Evolutionary conservation across 2,113 vertebrate species (phyloP), one percentile per base, ranked within the genome.

Genomic region (Glaucidium brasilianum): DNA sequence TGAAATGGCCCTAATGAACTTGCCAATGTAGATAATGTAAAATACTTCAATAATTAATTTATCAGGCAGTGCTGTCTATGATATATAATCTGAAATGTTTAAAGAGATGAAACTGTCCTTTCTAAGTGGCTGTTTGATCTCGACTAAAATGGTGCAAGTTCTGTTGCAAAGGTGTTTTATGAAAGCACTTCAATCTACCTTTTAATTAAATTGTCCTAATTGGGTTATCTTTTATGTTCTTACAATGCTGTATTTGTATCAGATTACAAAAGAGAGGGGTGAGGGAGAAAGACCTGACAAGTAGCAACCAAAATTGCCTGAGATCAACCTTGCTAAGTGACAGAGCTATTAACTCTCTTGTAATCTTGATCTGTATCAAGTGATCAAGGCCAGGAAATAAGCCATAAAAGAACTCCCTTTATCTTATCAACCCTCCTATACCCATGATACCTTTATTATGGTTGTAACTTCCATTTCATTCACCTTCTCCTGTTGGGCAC

Each of bases 1-100:
- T 96, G 78, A 93, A 88, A 50, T 81, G 72, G 71, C 66, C 74
- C n/a, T 97, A 95, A 97, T 96, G 89, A 96, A 76, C 94, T 76
- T 85, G 27, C 17, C 58, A 30, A 47, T 85, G 56, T 74, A 90
- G 90, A 56, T 96, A 97, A 96, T 96, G 81, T 95, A 81, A 92
- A 95, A 94, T 86, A 64, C 72, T 95, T 96, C 91, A 96, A 97
- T 97, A 93, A 97, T 97, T 96, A 30, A 97, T 97, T 90, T 86
- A 87, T 66, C 80, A 73, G 35, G 41, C 71, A 82, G 63, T 43
- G 34, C 45, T 92, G 37, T 69, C 74, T 91, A 21, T 88, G 58
- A 80, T 79, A 59, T 11, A 74, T 68, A 47, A 71, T 77, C 58
- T 91, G 59, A 89, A 91, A 97, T 90, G 50, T 84, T 92, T 92